Conservation (phyloP, 2,888 invertebrate species). For the Pomacea canaliculata region DNA sequence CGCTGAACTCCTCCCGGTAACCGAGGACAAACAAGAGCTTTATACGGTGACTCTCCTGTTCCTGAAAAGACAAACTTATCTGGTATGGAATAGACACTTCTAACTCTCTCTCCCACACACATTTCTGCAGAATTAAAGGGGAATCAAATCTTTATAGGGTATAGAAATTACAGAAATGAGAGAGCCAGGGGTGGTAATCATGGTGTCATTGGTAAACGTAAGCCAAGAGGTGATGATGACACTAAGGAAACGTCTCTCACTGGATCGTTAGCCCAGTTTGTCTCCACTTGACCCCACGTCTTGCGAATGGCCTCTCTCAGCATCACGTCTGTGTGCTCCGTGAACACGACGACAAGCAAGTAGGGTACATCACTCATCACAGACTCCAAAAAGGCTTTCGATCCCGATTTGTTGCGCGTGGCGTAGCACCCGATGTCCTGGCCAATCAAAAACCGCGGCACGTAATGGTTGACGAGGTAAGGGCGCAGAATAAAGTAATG, state of each 20-base stretch:
- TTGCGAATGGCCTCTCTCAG: neutral
- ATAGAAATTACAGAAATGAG: too few species aligned
- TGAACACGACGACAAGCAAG: neutral
- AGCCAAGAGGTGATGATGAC: too few species aligned
- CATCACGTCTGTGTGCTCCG: neutral
- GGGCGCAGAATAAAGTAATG: neutral
- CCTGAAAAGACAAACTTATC: neutral
- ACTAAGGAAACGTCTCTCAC: neutral
- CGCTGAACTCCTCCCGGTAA: neutral
- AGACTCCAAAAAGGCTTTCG: neutral
- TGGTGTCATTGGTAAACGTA: too few species aligned
- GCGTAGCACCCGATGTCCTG: neutral
- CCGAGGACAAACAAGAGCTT: neutral
- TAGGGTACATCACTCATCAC: neutral
- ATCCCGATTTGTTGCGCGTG: neutral
- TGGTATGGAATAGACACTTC: too few species aligned
- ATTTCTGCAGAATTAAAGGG: too few species aligned
- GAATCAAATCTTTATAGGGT: too few species aligned
- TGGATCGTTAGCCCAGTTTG: neutral
- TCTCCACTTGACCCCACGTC: neutral
- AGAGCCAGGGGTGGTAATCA: too few species aligned
- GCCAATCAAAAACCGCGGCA: neutral
- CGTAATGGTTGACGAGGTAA: conserved; percentile 3
- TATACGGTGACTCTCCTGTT: neutral
- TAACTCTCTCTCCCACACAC: too few species aligned